Evolutionary conservation across 2,113 vertebrate genomes (phyloP).

Genomic region (Erpornis zantholeuca): DNA sequence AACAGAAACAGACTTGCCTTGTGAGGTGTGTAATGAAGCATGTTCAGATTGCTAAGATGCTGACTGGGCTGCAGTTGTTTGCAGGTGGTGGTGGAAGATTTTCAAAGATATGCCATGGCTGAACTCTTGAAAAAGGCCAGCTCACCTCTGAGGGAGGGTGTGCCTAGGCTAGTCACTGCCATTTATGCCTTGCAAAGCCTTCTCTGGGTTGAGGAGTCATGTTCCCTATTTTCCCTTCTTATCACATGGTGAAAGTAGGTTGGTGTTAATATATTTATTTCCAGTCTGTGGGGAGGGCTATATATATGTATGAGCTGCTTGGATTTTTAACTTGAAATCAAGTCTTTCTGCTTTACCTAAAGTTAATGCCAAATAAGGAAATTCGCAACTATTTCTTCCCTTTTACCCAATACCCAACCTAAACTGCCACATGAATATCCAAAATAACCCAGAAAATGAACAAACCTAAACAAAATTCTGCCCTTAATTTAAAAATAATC

Average conservation of each 20-base stretch:
- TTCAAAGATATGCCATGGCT: neutral
- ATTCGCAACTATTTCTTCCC: neutral
- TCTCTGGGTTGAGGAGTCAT: neutral
- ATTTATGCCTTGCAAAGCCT: neutral
- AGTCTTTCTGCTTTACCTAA: neutral
- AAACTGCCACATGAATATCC: neutral
- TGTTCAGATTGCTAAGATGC: neutral
- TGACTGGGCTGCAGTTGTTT: neutral
- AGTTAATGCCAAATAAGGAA: neutral
- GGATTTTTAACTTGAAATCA: neutral
- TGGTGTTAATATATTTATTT: neutral
- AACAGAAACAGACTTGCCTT: neutral
- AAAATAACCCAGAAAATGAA: neutral
- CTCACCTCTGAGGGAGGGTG: neutral
- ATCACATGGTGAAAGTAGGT: neutral
- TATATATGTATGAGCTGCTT: neutral
- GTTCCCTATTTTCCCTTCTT: neutral
- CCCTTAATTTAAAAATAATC: neutral
- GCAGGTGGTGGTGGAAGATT: neutral
- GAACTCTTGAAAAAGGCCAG: neutral
- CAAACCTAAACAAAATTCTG: neutral
- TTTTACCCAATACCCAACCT: neutral
- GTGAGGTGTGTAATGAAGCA: neutral
- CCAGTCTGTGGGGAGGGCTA: neutral
- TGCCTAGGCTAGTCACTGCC: neutral